Base-by-base conservation (phyloP, 2,888 invertebrate species). In the Drosophila lacicola region DNA sequence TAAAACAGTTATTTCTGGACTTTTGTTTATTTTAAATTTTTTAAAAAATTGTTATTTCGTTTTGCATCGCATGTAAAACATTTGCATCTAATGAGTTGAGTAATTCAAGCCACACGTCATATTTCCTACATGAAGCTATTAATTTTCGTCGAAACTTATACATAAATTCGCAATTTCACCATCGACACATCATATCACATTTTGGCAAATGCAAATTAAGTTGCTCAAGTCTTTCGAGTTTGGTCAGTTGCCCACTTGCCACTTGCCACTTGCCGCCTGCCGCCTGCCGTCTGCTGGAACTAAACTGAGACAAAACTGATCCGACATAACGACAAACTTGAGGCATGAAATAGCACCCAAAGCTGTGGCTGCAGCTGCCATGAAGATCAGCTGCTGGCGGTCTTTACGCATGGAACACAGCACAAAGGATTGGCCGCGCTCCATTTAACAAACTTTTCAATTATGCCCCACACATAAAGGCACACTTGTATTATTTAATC, bases 211-310 rank as follows among this genome's bases (percentile, higher is more conserved):
- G 85, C 85, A 77, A 85, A 88, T 80, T 78, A 74, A 61, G 82
- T 84, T 84, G 88, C 82, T 54, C 58, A 87, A 78, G 84, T 70
- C 49, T 62, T 84, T 70, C 87, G 74, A 58, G 88, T 87, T 82
- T 73, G 68, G 82, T 73, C 64, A 67, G 66, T 65, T 76, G 73
- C 36, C 41, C 51, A 13, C 8, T 45, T 62, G 62, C 61, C 74
- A 57, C 8, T 25, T 29, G 17, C 17, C 17, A 17, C 17, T 1
- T 17, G 25, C 25, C 25, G 5, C 25, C 5, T 8, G 25, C 6
- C 25, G 29, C 2, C 8, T 8, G 63, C 64, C 53, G 17, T 13
- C 64, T 60, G 87, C 45, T 49, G 55, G 37, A 67, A 66, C 69
- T 55, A 63, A 78, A 69, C 58, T 82, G 85, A 82, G 69, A 63